Evolutionary conservation across 2,888 invertebrate species (phyloP).

Genomic region (Drosophila borealis): DNA sequence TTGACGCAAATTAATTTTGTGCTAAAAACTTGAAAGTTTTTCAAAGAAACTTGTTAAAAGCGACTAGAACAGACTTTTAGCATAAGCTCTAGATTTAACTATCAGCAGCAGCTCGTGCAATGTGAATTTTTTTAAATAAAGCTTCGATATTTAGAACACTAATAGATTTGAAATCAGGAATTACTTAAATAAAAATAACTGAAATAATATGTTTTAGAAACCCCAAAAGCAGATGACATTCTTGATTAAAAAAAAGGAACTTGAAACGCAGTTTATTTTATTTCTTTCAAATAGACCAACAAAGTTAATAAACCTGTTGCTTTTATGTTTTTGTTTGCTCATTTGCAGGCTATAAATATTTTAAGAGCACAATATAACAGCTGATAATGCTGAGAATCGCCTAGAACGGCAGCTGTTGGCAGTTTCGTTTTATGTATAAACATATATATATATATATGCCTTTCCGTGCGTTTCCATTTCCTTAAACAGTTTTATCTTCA

Average conservation of each 20-base stretch:
- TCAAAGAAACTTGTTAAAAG: neutral
- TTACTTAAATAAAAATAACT: no score
- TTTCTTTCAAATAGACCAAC: neutral
- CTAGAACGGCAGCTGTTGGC: slow-evolving; percentile 28
- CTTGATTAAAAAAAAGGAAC: neutral
- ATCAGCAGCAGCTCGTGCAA: no score
- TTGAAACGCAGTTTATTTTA: neutral
- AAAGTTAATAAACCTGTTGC: slow-evolving; percentile 26
- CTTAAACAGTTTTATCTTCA: slow-evolving; percentile 71
- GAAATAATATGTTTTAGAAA: no score
- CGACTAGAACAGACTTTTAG: neutral
- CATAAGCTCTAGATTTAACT: neutral
- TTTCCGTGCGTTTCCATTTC: slow-evolving; percentile 43
- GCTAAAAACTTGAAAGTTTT: neutral
- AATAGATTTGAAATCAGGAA: no score
- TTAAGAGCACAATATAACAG: slow-evolving; percentile 13
- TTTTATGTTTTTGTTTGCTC: slow-evolving; percentile 17
- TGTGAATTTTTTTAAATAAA: no score
- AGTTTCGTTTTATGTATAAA: slow-evolving; percentile 30
- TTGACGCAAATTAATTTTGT: slow-evolving; percentile 5
- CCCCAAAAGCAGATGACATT: neutral
- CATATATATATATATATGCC: neutral
- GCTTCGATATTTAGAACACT: no score
- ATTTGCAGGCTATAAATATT: slow-evolving; percentile 25
- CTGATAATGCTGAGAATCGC: slow-evolving; percentile 16